These are phyloP conservation scores for Meandrina meandrites DNA, from an alignment of 92 coral and sea anemone genomes.

Conservation along the genomic window DNA sequence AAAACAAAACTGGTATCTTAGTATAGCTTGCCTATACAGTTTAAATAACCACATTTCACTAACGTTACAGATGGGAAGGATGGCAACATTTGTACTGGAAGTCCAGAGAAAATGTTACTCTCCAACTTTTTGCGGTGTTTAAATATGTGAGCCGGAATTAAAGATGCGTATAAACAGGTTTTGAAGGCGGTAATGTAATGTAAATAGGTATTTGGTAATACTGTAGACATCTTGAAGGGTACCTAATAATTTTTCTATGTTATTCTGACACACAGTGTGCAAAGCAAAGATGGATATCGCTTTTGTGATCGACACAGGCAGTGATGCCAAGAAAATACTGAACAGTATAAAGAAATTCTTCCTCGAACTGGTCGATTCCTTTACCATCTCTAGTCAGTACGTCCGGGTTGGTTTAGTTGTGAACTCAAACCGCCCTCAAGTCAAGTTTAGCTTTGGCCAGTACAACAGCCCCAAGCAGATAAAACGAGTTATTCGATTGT, in stretches of 20 bases:
- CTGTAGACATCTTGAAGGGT: too few species aligned
- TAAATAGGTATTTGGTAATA: too few species aligned
- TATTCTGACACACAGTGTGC: constrained; percentile 52
- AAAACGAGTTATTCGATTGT: constrained; percentile 20
- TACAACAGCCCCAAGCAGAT: constrained; percentile 35
- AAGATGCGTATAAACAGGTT: too few species aligned
- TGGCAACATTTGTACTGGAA: too few species aligned
- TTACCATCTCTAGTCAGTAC: constrained; percentile 52
- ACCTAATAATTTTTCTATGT: neutral
- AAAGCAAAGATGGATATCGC: constrained; percentile 74
- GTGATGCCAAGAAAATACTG: constrained; percentile 54
- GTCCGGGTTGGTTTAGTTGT: constrained; percentile 63
- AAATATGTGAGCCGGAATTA: too few species aligned
- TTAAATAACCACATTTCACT: too few species aligned
- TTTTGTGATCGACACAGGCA: constrained; percentile 80
- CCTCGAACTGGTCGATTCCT: constrained; percentile 51
- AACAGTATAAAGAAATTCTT: constrained; percentile 55
- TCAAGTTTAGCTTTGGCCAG: constrained; percentile 51
- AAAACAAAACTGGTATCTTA: too few species aligned
- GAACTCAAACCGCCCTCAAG: constrained; percentile 49
- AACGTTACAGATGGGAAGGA: too few species aligned
- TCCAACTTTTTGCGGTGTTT: too few species aligned
- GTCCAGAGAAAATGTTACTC: too few species aligned
- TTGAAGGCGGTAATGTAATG: too few species aligned
- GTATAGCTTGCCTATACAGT: too few species aligned